Evolutionary conservation across 1,140 invertebrate genomes (phyloP), one percentile per base, ranked within the genome.

Genomic region (Archivesica marissinica): DNA sequence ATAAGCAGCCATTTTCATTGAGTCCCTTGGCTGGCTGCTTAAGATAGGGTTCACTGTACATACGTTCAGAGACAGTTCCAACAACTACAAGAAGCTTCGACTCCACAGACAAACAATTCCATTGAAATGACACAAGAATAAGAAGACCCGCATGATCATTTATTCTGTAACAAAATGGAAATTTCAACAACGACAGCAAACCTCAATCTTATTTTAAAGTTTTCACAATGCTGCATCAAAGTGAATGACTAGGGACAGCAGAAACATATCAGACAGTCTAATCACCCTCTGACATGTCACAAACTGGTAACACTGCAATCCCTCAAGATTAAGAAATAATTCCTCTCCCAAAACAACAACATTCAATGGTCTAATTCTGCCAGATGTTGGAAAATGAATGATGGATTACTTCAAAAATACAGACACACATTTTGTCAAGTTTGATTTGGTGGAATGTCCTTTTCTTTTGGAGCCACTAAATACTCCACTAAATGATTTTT

Each of bases 171-270:
- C 30, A 64, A 35, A 35, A 35, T 35, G 59, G 15, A 33, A 64
- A 64, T 64, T 13, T 25, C 59, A n/a, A 35, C 33, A 64, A 35
- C 38, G 59, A 64, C 59, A 64, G 59, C 4, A 64, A 64, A 64
- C 33, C 59, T 64, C 59, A 64, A 64, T 64, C 59, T 64, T 64
- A 35, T 35, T 64, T 35, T 1, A 6, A 64, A 64, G 38, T 64
- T n/a, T 64, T 64, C 30, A 64, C 30, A 64, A 35, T 64, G 2
- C 54, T 35, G 15, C 30, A n/a, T n/a, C 30, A 35, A 64, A 64
- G 38, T 64, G 30, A 64, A 33, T 64, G 33, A 64, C 30, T 64
- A 25, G 30, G 25, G 59, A 13, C 23, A 7, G 2, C 23, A 15
- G 59, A 25, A 64, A 64, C 30, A 64, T 64, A 64, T 64, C 38